Evolutionary conservation across 1,140 invertebrate species (phyloP).

Genomic region (Solenopsis invicta): DNA sequence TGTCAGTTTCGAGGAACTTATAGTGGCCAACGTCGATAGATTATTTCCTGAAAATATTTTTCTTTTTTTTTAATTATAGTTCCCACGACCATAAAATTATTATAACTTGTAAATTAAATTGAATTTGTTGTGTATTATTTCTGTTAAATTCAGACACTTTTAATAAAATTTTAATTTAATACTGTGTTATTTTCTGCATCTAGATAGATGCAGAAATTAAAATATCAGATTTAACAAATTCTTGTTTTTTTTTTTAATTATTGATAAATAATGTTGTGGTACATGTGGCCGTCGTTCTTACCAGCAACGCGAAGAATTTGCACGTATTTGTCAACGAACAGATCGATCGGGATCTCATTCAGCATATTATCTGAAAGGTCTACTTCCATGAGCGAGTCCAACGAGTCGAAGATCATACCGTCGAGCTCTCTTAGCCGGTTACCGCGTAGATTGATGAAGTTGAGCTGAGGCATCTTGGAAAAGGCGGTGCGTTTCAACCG

Average conservation of each 20-base stretch:
- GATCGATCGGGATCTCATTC: constrained; percentile 87
- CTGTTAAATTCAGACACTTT: constrained; percentile 3
- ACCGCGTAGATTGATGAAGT: constrained; percentile 89
- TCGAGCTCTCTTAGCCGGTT: constrained; percentile 90
- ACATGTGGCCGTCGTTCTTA: constrained; percentile 53
- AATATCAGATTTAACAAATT: not conserved
- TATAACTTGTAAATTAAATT: not conserved
- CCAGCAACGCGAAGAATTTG: constrained; percentile 87
- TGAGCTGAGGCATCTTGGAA: constrained; percentile 88
- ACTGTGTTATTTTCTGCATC: not conserved
- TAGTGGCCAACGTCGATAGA: constrained; percentile 83
- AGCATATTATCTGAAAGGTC: constrained; percentile 90
- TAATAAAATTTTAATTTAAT: not conserved
- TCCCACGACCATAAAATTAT: no score
- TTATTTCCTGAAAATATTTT: constrained; percentile 69
- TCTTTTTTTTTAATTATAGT: constrained; percentile 1
- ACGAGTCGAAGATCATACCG: constrained; percentile 87
- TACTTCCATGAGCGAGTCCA: constrained; percentile 89
- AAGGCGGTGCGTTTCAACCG: constrained; percentile 89
- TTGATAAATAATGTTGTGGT: constrained; percentile 10
- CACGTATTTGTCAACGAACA: constrained; percentile 89
- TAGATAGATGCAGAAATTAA: no score
- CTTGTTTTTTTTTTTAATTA: not conserved
- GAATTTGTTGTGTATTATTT: not conserved
- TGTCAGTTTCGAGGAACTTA: constrained; percentile 87